phyloP scores from a whole-genome alignment of 2,888 invertebrate genomes.

The Leptopilina myrica region DNA sequence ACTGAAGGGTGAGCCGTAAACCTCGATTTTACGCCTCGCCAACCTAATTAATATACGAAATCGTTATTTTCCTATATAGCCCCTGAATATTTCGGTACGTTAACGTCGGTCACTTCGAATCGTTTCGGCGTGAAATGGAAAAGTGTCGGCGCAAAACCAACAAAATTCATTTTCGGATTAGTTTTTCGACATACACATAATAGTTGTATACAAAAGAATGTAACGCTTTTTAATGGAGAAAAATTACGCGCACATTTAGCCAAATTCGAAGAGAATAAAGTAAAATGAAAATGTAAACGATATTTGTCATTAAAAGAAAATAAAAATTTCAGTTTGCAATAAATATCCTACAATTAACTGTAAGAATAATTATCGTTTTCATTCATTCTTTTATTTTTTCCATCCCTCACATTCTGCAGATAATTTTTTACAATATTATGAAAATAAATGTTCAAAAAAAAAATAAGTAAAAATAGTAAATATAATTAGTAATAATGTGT shows the following conservation, averaged over 20 bases:
- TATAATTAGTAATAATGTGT: too few relatives aligned
- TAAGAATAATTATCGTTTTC: too few relatives aligned
- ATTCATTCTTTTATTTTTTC: too few relatives aligned
- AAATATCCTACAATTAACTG: too few relatives aligned
- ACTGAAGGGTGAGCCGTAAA: constrained; percentile 29
- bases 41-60: constrained; percentile 37
- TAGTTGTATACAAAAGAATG: neutral
- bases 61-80: constrained; percentile 39
- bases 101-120: constrained; percentile 20
- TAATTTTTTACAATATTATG: too few relatives aligned
- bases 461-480: too few relatives aligned
- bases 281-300: too few relatives aligned
- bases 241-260: neutral
- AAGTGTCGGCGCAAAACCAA: constrained; percentile 4
- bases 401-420: too few relatives aligned
- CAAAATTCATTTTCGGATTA: constrained; percentile 28
- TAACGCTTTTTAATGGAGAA: neutral
- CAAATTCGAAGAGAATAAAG: too few relatives aligned
- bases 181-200: neutral
- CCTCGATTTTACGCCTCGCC: constrained; percentile 37
- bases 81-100: constrained; percentile 14
- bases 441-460: too few relatives aligned
- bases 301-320: too few relatives aligned
- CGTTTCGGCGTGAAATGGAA: constrained; percentile 31
- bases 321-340: too few relatives aligned